Percentiles rank a stretch among this genome's conserved stretches.
These are phyloP conservation scores for Heteractis magnifica DNA, from an alignment of 92 coral and sea anemone genomes.

Conservation along the genomic window DNA sequence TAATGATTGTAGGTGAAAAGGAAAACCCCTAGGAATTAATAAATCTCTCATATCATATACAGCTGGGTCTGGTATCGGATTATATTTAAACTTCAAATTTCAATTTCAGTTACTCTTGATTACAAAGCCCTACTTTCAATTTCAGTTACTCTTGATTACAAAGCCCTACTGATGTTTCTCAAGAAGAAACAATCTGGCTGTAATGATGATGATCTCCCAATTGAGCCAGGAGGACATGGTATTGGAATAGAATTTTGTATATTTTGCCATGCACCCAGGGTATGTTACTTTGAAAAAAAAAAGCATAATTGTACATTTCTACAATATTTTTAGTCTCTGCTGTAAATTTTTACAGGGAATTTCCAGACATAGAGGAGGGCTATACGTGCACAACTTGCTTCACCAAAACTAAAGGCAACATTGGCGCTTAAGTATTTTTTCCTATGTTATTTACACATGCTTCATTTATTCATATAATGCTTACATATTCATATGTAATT, in stretches of 20 bases:
- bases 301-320: too few relatives aligned
- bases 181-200: not conserved
- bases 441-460: too few relatives aligned
- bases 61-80: too few relatives aligned
- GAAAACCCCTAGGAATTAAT: too few relatives aligned
- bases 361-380: conserved; percentile 11
- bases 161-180: conserved; percentile 10
- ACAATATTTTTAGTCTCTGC: too few relatives aligned
- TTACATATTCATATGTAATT: too few relatives aligned
- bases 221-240: conserved; percentile 4
- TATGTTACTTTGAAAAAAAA: not conserved
- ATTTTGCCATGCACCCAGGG: conserved; percentile 12
- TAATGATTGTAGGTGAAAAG: too few relatives aligned
- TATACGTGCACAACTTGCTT: conserved; percentile 9
- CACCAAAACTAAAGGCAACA: conserved; percentile 1
- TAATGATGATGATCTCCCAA: not conserved
- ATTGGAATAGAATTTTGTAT: conserved; percentile 8
- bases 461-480: too few relatives aligned
- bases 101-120: too few relatives aligned
- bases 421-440: conserved; percentile 4
- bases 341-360: not conserved
- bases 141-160: conserved; percentile 24
- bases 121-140: not conserved
- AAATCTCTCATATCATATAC: too few relatives aligned
- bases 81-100: too few relatives aligned